Evolutionary conservation across 1,140 invertebrate genomes (phyloP).

Genomic region (Brachionus manjavacas): DNA sequence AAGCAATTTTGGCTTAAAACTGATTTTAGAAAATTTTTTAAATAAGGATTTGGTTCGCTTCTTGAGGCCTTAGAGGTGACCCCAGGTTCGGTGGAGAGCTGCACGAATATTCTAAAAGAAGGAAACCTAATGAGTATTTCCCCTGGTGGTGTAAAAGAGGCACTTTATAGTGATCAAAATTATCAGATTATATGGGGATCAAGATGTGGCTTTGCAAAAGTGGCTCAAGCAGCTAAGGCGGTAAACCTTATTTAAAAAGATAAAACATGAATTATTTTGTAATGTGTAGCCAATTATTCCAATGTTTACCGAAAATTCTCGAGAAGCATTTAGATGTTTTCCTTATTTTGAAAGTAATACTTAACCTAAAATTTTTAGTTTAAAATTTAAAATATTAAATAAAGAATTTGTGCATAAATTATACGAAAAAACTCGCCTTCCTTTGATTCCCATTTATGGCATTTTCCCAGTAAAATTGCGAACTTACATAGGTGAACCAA

Average conservation of each 20-base stretch:
- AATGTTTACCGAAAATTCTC: constrained; percentile 89
- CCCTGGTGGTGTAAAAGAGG: constrained; percentile 93
- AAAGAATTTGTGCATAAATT: constrained; percentile 58
- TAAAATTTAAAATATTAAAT: no score
- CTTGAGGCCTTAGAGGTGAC: constrained; percentile 84
- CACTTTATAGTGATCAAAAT: constrained; percentile 80
- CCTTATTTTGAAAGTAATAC: constrained; percentile 50
- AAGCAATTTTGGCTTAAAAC: neutral
- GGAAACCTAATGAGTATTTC: constrained; percentile 87
- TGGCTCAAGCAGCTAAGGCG: constrained; percentile 83
- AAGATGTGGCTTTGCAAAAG: constrained; percentile 91
- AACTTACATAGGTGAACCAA: constrained; percentile 79
- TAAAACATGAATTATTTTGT: neutral
- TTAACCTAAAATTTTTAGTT: neutral
- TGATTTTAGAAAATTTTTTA: neutral
- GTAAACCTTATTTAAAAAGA: constrained; percentile 59
- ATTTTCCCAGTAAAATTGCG: constrained; percentile 93
- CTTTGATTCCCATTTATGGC: constrained; percentile 88
- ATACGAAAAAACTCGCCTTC: constrained; percentile 76
- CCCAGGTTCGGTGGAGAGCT: constrained; percentile 87
- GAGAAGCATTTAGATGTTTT: constrained; percentile 78
- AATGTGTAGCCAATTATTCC: constrained; percentile 73
- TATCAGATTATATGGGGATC: constrained; percentile 89
- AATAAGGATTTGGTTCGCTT: constrained; percentile 62
- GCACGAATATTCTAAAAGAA: constrained; percentile 73